Conservation (phyloP, 2,797 vertebrate species). For the Lindbergichthys nudifrons region DNA sequence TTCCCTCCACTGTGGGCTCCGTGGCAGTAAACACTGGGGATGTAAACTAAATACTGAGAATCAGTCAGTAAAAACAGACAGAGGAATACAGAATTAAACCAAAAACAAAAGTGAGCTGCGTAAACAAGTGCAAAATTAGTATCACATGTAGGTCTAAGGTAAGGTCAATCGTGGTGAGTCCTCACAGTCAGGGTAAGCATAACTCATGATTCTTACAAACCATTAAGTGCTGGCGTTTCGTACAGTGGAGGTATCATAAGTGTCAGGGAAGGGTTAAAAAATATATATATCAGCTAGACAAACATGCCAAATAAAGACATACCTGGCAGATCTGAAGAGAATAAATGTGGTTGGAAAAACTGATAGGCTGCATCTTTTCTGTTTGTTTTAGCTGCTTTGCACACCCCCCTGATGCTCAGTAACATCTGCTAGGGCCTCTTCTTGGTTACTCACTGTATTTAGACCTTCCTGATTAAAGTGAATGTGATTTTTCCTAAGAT, state of each 20-base stretch:
- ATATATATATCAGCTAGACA: no score
- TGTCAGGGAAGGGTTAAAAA: no score
- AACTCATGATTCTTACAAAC: no score
- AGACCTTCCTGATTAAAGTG: slow-evolving; percentile 2
- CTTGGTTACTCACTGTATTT: neutral
- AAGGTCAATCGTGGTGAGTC: no score
- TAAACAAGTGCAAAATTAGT: slow-evolving; percentile 6
- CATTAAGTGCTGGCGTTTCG: no score
- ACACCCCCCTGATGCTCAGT: no score
- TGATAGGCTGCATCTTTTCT: no score
- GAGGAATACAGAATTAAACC: neutral
- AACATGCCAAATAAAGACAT: no score
- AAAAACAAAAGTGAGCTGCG: slow-evolving; percentile 13
- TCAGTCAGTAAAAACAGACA: slow-evolving; percentile 19
- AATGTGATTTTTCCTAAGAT: neutral
- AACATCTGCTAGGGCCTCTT: neutral
- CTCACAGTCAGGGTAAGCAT: no score
- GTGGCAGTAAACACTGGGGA: slow-evolving; percentile 39
- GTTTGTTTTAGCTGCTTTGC: neutral
- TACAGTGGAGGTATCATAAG: no score
- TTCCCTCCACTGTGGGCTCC: slow-evolving; percentile 43
- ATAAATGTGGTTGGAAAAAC: no score
- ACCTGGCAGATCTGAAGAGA: no score
- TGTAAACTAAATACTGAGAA: slow-evolving; percentile 30
- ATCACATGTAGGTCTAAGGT: neutral